Evolutionary conservation across 2,797 vertebrate genomes (phyloP).

Genomic region (Sciurus vulgaris): DNA sequence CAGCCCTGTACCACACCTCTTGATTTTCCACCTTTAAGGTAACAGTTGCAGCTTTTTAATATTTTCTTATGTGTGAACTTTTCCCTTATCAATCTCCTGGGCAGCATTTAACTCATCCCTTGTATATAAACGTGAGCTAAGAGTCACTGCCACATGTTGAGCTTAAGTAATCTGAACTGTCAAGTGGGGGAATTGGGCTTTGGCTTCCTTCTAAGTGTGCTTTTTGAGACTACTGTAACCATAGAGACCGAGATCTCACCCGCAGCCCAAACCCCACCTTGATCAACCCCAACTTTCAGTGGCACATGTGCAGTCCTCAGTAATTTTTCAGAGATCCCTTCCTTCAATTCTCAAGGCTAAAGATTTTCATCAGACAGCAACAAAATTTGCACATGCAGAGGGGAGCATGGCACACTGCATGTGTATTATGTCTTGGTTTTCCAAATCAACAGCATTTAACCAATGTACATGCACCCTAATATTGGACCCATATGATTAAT

Average conservation of each 20-base stretch:
- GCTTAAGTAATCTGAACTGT: not conserved
- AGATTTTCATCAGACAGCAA: slow-evolving; percentile 38
- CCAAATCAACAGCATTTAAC: slow-evolving; percentile 66
- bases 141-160: not conserved
- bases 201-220: not conserved
- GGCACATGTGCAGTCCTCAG: not conserved
- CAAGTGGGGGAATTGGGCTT: not conserved
- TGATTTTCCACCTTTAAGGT: slow-evolving; percentile 21
- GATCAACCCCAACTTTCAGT: not conserved
- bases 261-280: not conserved
- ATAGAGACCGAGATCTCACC: not conserved
- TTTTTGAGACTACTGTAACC: not conserved
- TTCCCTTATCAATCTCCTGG: not conserved
- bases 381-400: not conserved
- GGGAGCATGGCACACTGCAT: not conserved
- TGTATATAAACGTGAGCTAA: not conserved
- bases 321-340: not conserved
- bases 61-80: not conserved
- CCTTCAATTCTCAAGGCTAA: slow-evolving; percentile 54
- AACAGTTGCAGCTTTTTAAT: not conserved
- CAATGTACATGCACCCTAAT: slow-evolving; percentile 13
- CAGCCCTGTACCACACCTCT: not conserved
- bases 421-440: slow-evolving; percentile 61
- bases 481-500: slow-evolving; percentile 60
- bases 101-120: not conserved